A percentile compares a stretch with the other conserved stretches of the same genome.
phyloP scores from a whole-genome alignment of 30 jellyfish, hydroid and myxozoan species.

The Cassiopea andromeda region DNA sequence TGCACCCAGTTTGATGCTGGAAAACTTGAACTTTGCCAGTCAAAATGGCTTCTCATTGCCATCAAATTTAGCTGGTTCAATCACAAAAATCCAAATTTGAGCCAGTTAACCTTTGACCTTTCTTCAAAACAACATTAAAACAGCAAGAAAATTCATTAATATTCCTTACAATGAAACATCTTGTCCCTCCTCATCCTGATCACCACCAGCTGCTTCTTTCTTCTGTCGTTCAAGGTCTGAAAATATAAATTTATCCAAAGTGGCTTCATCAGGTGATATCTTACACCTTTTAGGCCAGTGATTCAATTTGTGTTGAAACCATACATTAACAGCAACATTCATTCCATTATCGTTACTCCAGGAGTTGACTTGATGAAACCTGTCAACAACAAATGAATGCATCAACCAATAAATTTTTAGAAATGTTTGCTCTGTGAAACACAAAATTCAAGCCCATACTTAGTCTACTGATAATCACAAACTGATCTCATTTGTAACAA shows the following conservation, averaged over 20 bases:
- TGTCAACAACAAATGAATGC: background rate
- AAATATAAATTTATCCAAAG: conserved; percentile 73
- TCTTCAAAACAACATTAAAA: background rate
- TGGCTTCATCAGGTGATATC: conserved; percentile 66
- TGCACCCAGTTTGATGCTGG: no score
- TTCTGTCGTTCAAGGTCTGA: conserved; percentile 73
- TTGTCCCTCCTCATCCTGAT: conserved; percentile 30
- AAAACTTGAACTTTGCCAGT: no score
- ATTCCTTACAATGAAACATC: background rate
- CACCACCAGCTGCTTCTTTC: conserved; percentile 26
- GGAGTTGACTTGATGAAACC: conserved; percentile 96
- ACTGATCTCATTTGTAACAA: no score
- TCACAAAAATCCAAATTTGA: no score
- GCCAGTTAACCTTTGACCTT: no score
- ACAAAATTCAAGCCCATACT: no score
- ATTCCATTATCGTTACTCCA: conserved; percentile 72
- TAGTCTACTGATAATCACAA: no score
- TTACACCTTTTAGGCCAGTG: conserved; percentile 81
- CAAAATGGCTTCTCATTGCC: no score
- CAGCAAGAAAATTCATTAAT: background rate
- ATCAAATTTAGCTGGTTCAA: no score
- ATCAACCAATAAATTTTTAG: no score
- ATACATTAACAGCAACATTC: conserved; percentile 92
- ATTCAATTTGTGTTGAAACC: conserved; percentile 74
- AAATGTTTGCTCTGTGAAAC: no score